These are phyloP conservation scores for Pseudomyrmex flavicornis DNA, from an alignment of 1,140 invertebrate genomes.

Conservation along the genomic window DNA sequence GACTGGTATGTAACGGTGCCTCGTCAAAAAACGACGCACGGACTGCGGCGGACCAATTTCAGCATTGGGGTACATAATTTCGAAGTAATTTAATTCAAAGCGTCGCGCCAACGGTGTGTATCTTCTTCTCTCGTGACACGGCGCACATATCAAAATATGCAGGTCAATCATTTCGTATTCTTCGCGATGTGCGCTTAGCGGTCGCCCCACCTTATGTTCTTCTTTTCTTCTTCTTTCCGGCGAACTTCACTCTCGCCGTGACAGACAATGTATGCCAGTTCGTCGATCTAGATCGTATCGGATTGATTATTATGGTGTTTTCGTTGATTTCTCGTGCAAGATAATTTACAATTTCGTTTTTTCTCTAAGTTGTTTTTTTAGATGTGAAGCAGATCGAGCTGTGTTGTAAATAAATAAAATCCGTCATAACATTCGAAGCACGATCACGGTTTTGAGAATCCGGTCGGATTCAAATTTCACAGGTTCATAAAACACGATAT, in stretches of 20 bases:
- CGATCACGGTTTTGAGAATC: background rate
- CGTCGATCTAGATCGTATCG: conserved; percentile 31
- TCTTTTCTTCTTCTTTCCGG: background rate
- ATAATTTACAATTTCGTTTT: background rate
- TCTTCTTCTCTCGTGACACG: background rate
- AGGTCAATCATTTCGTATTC: conserved; percentile 54
- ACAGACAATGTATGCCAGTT: conserved; percentile 9
- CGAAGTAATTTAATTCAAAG: conserved; percentile 5
- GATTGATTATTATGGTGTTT: conserved; percentile 1
- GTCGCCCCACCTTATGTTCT: conserved; percentile 3
- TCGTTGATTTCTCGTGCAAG: background rate
- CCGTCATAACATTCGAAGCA: background rate
- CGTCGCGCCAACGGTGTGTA: background rate
- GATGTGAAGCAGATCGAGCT: no score
- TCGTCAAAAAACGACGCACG: background rate
- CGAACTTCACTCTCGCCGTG: conserved; percentile 41
- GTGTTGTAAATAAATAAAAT: background rate
- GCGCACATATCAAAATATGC: conserved; percentile 36
- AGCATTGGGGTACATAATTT: conserved; percentile 12
- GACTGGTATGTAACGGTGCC: conserved; percentile 25
- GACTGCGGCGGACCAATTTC: background rate
- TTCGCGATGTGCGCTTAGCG: conserved; percentile 33
- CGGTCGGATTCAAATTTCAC: background rate
- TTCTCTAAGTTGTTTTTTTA: background rate
- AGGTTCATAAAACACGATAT: background rate